Base-by-base conservation (phyloP, 2,113 vertebrate species). In the Paramormyrops kingsleyae region DNA sequence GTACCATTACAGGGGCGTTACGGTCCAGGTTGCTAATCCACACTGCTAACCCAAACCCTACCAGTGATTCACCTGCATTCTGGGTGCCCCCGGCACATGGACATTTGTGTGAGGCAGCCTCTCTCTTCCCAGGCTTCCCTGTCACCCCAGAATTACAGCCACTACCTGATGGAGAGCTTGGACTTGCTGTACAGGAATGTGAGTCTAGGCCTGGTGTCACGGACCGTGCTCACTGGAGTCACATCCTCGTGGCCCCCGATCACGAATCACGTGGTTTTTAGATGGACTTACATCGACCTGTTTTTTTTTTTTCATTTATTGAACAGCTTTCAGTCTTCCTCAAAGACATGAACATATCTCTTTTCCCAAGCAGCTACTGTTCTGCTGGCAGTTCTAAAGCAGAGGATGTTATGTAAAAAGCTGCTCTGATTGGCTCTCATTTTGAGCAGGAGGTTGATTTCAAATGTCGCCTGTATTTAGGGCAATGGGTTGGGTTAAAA, bases 121-220 rank as follows among this genome's bases (percentile, higher is more conserved):
- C 13, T 53, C 52, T 90, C 39, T 88, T 50, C 88, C 27, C 93
- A 99, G 98, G 95, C 92, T 19, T 31, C 92, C 2, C 74, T 96
- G 89, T 97, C 96, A 6, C 93, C 95, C 2, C 86, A 93, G 90
- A 96, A 97, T 4, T 98, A 97, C 50, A 90, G 95, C n/a, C 89
- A 90, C 87, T 94, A 98, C 89, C 91, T 99, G 91, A 96, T 92
- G 89, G 93, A 95, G 2, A 93, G 97, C 91, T 93, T 99, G 95
- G 96, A 98, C 92, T 92, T 97, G 31, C 94, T 99, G 84, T 97
- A 97, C 44, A 3, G 94, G 42, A 95, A 98, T 97, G 98, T 98
- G 95, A 93, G 93, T 52, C 66, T 0, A 87, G 50, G 19, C 77
- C 50, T 44, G 35, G 35, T 2, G 35, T 87, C 86, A 21, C 3